Conservation (phyloP, 92 coral and sea anemone genomes). For the Epizoanthus stellaris region DNA sequence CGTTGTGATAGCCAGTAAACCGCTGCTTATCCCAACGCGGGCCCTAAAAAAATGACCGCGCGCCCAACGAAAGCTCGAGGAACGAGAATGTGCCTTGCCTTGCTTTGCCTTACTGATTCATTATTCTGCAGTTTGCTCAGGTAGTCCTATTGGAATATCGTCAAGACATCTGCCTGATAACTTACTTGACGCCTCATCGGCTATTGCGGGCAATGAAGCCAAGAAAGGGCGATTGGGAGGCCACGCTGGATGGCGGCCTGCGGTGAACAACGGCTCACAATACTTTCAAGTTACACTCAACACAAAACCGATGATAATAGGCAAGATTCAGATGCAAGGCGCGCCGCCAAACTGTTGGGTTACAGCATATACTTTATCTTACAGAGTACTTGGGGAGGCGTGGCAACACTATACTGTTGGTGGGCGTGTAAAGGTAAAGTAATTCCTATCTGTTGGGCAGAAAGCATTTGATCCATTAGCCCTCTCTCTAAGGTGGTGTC, state of each 20-base stretch:
- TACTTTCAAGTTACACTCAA: constrained; percentile 5
- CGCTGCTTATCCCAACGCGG: too few species aligned
- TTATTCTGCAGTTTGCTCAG: background rate
- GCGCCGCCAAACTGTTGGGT: constrained; percentile 3
- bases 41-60: too few species aligned
- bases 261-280: background rate
- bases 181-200: background rate
- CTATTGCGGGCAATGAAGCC: background rate
- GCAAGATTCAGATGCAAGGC: background rate
- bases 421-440: background rate
- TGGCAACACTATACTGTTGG: background rate
- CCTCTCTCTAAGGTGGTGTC: too few species aligned
- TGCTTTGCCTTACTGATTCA: background rate
- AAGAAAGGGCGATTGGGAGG: background rate
- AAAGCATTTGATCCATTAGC: too few species aligned
- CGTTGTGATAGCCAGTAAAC: too few species aligned
- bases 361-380: background rate
- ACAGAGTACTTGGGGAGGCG: background rate
- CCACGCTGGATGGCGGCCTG: background rate
- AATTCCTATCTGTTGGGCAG: background rate
- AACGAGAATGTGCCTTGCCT: too few species aligned
- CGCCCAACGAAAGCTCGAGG: background rate
- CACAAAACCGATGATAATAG: background rate
- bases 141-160: background rate
- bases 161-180: background rate